Conservation (phyloP, 1,140 invertebrate species). For the Sycophaga agraensis region DNA sequence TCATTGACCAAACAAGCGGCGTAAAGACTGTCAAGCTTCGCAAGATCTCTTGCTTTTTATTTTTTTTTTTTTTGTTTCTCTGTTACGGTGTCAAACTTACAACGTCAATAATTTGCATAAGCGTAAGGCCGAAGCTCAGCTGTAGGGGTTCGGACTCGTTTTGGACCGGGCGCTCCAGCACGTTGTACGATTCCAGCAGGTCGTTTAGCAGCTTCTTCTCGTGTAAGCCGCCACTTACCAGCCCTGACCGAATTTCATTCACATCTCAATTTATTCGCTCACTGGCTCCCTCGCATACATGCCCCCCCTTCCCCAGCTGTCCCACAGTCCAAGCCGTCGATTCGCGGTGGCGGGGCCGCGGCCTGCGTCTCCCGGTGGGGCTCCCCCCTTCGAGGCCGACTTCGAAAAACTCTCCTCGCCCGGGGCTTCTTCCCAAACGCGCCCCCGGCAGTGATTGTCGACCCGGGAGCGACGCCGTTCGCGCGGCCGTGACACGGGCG, state of each 20-base stretch:
- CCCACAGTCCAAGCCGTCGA: too few relatives aligned
- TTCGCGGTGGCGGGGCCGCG: too few relatives aligned
- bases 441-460: too few relatives aligned
- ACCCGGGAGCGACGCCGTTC: too few relatives aligned
- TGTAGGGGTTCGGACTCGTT: constrained; percentile 95
- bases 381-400: too few relatives aligned
- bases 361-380: too few relatives aligned
- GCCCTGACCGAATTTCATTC: constrained; percentile 53
- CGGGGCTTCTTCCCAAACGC: too few relatives aligned
- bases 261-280: constrained; percentile 27
- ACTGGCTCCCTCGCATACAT: too few relatives aligned
- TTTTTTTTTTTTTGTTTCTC: not conserved
- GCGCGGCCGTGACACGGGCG: too few relatives aligned
- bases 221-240: constrained; percentile 77
- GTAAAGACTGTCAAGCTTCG: not conserved
- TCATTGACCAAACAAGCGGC: too few relatives aligned
- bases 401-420: too few relatives aligned
- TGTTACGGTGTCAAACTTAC: constrained; percentile 67
- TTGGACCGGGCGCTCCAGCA: constrained; percentile 92
- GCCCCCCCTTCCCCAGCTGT: too few relatives aligned
- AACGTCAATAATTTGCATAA: constrained; percentile 99
- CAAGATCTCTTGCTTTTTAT: constrained; percentile 3
- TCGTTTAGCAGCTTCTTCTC: constrained; percentile 91
- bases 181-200: constrained; percentile 94
- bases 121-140: constrained; percentile 94